Percentiles rank a stretch among this genome's conserved stretches.
Evolutionary conservation across 2,888 invertebrate species (phyloP).

Genomic region (Philereme transversata): DNA sequence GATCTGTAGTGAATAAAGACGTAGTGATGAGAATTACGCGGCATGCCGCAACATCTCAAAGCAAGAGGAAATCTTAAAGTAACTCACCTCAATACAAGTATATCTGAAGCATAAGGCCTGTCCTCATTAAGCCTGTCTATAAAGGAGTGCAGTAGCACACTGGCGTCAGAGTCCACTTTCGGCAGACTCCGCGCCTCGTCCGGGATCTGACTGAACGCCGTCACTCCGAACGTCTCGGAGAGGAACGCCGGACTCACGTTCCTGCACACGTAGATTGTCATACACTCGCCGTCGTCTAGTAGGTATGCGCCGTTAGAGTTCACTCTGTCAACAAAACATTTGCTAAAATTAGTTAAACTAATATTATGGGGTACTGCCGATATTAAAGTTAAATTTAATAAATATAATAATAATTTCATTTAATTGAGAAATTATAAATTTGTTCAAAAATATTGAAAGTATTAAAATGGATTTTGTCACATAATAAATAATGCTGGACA

Average conservation of each 20-base stretch:
- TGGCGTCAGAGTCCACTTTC: constrained; percentile 89
- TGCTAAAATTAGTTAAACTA: too few species aligned
- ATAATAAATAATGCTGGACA: too few species aligned
- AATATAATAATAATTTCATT: too few species aligned
- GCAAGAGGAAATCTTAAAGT: background rate
- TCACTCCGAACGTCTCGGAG: constrained; percentile 90
- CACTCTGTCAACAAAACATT: constrained; percentile 70
- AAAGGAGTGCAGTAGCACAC: constrained; percentile 90
- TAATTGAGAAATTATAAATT: too few species aligned
- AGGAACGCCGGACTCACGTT: constrained; percentile 90
- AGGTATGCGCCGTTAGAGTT: constrained; percentile 94
- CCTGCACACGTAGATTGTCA: constrained; percentile 93
- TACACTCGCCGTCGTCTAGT: constrained; percentile 92
- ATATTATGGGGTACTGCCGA: too few species aligned
- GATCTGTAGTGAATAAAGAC: too few species aligned
- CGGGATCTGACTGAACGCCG: constrained; percentile 88
- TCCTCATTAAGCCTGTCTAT: constrained; percentile 93
- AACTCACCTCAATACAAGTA: constrained; percentile 93
- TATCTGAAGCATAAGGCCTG: constrained; percentile 90
- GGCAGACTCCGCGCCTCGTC: constrained; percentile 92
- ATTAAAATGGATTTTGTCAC: too few species aligned
- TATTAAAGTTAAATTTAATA: too few species aligned
- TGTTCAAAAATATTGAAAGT: too few species aligned
- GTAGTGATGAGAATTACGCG: too few species aligned
- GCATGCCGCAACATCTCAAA: too few species aligned